Conservation (phyloP, 2,888 invertebrate species). For the Cryptocephalus moraei region DNA sequence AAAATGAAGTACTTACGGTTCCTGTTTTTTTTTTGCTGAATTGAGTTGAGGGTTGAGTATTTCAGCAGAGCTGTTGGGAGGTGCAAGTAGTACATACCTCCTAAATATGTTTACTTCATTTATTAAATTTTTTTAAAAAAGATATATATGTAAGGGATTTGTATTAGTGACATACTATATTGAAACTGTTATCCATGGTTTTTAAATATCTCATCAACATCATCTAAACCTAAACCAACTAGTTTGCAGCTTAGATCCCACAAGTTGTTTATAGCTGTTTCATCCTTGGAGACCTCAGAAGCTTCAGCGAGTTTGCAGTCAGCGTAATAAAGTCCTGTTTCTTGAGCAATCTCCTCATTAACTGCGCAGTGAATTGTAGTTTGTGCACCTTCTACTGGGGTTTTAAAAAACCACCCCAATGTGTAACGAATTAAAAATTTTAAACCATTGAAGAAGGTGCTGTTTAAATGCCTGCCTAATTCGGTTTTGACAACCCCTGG, state of each 20-base stretch:
- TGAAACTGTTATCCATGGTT: no score
- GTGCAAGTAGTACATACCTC: no score
- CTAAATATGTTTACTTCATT: no score
- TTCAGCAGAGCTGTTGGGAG: no score
- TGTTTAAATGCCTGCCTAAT: conserved; percentile 54
- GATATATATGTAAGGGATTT: no score
- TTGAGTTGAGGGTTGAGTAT: no score
- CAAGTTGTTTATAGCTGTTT: conserved; percentile 45
- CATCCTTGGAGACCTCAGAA: conserved; percentile 42
- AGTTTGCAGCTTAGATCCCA: conserved; percentile 51
- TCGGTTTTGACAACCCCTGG: conserved; percentile 70
- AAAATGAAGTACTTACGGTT: no score
- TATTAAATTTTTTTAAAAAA: no score
- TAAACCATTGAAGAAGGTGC: conserved; percentile 36
- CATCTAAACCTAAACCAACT: conserved; percentile 40
- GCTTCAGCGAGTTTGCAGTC: conserved; percentile 47
- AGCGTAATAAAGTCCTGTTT: conserved; percentile 48
- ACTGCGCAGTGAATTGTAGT: conserved; percentile 63
- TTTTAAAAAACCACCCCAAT: conserved; percentile 11
- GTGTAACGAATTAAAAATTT: conserved; percentile 16
- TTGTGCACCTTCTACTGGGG: conserved; percentile 52
- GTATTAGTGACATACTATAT: no score
- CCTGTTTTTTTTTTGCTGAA: no score
- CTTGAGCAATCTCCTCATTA: conserved; percentile 50
- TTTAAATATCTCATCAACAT: conserved; percentile 24